Base-by-base conservation (phyloP, 1,140 invertebrate genomes). In the Meloidogyne exigua region DNA sequence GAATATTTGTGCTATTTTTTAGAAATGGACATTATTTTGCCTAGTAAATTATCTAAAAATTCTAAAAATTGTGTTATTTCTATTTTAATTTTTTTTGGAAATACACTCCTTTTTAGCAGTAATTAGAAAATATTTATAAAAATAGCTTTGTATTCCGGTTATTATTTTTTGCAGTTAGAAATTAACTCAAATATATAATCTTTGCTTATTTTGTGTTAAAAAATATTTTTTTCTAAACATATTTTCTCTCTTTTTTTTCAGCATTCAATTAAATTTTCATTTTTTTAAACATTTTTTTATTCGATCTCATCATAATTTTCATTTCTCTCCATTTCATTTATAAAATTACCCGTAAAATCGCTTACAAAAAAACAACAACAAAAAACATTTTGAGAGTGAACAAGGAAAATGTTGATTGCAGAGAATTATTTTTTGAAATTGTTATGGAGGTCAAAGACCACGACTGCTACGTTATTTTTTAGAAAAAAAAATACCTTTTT, bases 111-210 rank as follows among this genome's bases (percentile, higher is more conserved):
- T 39, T 39, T 39, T 39, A 39, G 4, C 10, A 39, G 28, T 32
- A 32, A n/a, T n/a, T 32, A 32, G 28, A 3, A 39, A 39, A 39
- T 9, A 39, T 9, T 9, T 57, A n/a, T n/a, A 57, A n/a, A 57
- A 57, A 57, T 57, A 57, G 49, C n/a, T 57, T 57, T 57, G 49
- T 57, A n/a, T n/a, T n/a, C 49, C 49, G 49, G 49, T 57, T 57
- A 57, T 7, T 57, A 9, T 21, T 7, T 57, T 57, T 57, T 57
- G 5, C n/a, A 57, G 49, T 57, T 57, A 57, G 9, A 21, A 4
- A 15, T 18, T n/a, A 57, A 57, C n/a, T 57, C 5, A 57, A 57
- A 57, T n/a, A n/a, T 1, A 2, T 49, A 5, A 5, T 57, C 21
- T 49, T 49, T 49, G 9, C 13, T 57, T n/a, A n/a, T 57, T 57